Evolutionary conservation across 1,140 invertebrate species (phyloP).

Genomic region (Drosophila subobscura): DNA sequence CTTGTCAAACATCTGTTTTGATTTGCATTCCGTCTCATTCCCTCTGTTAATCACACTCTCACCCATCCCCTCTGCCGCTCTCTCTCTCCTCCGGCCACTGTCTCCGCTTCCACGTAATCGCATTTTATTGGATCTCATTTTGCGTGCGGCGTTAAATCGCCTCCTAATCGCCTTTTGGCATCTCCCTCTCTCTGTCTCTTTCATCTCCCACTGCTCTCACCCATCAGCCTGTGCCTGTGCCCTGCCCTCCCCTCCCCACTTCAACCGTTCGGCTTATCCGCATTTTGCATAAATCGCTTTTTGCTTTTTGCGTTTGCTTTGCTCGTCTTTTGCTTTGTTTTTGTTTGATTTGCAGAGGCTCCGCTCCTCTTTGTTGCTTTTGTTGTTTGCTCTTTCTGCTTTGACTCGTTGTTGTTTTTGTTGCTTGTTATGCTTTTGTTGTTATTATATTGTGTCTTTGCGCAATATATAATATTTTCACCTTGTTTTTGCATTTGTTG

Average conservation of each 20-base stretch:
- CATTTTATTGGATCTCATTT: slow-evolving; percentile 74
- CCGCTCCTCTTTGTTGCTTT: slow-evolving; percentile 8
- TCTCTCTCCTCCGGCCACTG: background rate
- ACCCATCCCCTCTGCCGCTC: background rate
- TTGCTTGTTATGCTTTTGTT: slow-evolving; percentile 10
- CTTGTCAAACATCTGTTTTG: slow-evolving; percentile 75
- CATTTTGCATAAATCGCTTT: slow-evolving; percentile 67
- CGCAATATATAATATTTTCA: slow-evolving; percentile 64
- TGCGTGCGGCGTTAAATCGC: slow-evolving; percentile 71
- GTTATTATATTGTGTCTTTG: slow-evolving; percentile 34
- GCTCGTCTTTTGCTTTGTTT: slow-evolving; percentile 9
- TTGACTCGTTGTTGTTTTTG: slow-evolving; percentile 20
- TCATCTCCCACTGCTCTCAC: no score
- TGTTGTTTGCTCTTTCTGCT: slow-evolving; percentile 16
- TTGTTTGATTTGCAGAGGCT: slow-evolving; percentile 32
- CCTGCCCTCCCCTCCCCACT: background rate
- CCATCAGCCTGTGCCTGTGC: no score
- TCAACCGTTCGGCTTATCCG: slow-evolving; percentile 27
- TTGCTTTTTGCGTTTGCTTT: slow-evolving; percentile 26
- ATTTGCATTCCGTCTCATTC: slow-evolving; percentile 21
- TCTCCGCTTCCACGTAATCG: slow-evolving; percentile 41
- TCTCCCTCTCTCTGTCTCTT: background rate
- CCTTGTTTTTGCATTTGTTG: slow-evolving; percentile 43
- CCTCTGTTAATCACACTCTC: background rate
- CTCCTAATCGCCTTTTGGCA: slow-evolving; percentile 56